Evolutionary conservation across 2,888 invertebrate species (phyloP).

Genomic region (Crossocerus cetratus): DNA sequence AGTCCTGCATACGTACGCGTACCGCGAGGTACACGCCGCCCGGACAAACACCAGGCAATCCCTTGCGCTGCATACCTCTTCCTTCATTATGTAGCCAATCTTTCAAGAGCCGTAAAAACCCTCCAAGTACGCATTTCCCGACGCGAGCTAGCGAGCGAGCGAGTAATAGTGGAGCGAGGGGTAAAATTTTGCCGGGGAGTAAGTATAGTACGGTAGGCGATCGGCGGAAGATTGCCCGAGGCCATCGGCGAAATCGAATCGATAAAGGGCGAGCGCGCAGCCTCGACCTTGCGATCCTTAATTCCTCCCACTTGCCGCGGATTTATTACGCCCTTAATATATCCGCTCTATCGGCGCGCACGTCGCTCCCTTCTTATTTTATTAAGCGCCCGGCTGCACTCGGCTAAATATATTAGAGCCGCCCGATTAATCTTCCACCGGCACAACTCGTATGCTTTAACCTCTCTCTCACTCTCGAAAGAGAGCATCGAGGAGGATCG

Average conservation of each 20-base stretch:
- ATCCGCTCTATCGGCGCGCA: slow-evolving; percentile 1
- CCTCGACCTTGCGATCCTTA: slow-evolving; percentile 2
- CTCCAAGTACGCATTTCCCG: background rate
- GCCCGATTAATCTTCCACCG: slow-evolving; percentile 40
- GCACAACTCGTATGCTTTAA: slow-evolving; percentile 10
- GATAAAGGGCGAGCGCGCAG: background rate
- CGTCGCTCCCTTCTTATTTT: background rate
- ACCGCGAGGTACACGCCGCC: background rate
- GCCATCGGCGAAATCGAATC: background rate
- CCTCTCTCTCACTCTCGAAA: too few relatives aligned
- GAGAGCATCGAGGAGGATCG: too few relatives aligned
- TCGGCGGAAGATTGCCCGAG: too few relatives aligned
- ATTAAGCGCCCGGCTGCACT: slow-evolving; percentile 26
- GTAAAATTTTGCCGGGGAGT: too few relatives aligned
- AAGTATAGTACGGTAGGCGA: too few relatives aligned
- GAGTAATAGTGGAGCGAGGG: too few relatives aligned
- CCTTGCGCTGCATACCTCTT: background rate
- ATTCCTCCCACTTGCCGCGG: slow-evolving; percentile 2
- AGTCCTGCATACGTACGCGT: slow-evolving; percentile 9
- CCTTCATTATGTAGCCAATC: background rate
- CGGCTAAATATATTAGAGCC: slow-evolving; percentile 27
- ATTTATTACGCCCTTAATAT: slow-evolving; percentile 13
- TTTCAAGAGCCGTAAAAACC: background rate
- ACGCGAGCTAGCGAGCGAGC: too few relatives aligned
- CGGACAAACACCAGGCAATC: background rate